Base-by-base conservation (phyloP, 2,113 vertebrate genomes). In the Bubo bubo region DNA sequence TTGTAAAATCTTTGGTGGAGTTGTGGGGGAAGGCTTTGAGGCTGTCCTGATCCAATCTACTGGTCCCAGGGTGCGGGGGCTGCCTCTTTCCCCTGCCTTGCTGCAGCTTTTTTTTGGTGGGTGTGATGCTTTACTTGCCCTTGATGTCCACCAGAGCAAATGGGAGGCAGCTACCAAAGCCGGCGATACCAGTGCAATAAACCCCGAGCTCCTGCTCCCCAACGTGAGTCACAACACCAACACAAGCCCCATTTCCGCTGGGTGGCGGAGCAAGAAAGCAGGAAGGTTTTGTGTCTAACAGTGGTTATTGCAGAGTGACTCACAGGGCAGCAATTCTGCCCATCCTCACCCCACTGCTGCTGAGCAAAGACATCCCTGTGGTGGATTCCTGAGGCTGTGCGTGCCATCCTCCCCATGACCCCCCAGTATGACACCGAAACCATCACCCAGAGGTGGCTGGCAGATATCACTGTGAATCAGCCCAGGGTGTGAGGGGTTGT, bases 211-310 rank as follows among this genome's bases (percentile, higher is more conserved):
- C 55, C 83, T 12, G 39, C 21, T 75, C 20, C 18, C 24, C 0
- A 0, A 41, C 4, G 3, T 34, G 53, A 68, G 53, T n/a, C 68
- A 94, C 1, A 0, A 5, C 8, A 13, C n/a, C 0, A 5, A 10
- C 81, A 84, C 32, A 20, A 76, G 41, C 6, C 45, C 41, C 21
- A 32, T 45, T n/a, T 64, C 50, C 1, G 1, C 62, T 11, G 12
- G 37, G 55, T 2, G 10, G 39, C 2, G 0, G n/a, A 62, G 55
- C 27, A 58, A 34, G 12, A 32, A 18, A 52, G 47, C 24, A 19
- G 60, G 43, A 39, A 27, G n/a, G 45, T 60, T 91, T 43, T 0
- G 0, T 70, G 59, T 45, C 27, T 90, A 82, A 22, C 68, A 60
- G 60, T 22, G 30, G 15, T 34, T 86, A 63, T 37, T 6, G 5